Conservation (phyloP, 2,888 invertebrate genomes). For the Callinectes sapidus region DNA sequence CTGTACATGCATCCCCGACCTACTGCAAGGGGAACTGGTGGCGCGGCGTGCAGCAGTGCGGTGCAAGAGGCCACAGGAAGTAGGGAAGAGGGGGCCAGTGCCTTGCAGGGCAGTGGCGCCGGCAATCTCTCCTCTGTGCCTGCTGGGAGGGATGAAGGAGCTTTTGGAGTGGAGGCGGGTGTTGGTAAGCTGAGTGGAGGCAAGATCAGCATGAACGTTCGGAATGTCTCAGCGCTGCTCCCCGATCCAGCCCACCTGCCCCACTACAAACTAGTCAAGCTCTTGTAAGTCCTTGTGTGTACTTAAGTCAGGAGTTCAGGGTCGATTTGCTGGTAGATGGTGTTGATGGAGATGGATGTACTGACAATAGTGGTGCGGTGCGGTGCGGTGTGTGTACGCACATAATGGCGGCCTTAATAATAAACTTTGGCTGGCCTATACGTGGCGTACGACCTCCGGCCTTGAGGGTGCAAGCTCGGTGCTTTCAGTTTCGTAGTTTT, state of each 20-base stretch:
- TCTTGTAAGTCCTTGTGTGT: constrained; percentile 19
- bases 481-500: background rate
- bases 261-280: constrained; percentile 9
- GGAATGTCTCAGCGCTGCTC: background rate
- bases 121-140: background rate
- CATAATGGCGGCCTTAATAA: background rate
- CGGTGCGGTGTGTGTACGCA: background rate
- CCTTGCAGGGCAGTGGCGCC: too few relatives aligned
- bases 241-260: background rate
- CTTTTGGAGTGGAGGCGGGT: background rate
- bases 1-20: background rate
- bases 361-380: background rate
- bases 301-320: background rate
- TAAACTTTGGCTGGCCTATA: background rate
- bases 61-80: background rate
- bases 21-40: background rate
- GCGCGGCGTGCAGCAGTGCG: background rate
- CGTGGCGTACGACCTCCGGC: background rate
- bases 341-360: background rate
- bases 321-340: background rate
- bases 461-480: background rate
- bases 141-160: background rate
- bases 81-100: background rate
- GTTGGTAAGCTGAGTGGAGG: background rate
- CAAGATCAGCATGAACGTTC: background rate